These are phyloP conservation scores for Odobenus rosmarus DNA, from an alignment of 2,113 vertebrate genomes.

Conservation along the genomic window DNA sequence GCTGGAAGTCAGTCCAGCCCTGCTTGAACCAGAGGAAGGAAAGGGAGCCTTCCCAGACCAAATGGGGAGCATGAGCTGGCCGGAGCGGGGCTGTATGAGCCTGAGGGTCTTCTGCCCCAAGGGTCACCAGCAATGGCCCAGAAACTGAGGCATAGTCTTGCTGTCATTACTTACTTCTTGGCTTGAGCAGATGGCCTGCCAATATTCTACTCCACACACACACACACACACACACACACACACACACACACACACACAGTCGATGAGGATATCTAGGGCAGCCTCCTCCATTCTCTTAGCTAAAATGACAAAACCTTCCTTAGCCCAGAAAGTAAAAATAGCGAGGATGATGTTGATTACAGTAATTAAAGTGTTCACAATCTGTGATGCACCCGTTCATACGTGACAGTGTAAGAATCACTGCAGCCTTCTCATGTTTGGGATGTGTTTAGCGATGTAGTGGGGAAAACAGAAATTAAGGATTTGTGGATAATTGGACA, in stretches of 20 bases:
- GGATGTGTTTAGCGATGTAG: background rate
- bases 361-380: background rate
- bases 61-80: fast-evolving
- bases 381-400: background rate
- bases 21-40: background rate
- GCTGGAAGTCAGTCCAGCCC: background rate
- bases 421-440: background rate
- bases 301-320: background rate
- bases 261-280: background rate
- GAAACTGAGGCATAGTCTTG: background rate
- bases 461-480: conserved; percentile 47
- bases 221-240: too few relatives aligned
- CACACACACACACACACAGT: background rate
- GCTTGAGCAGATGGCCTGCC: background rate
- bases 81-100: background rate
- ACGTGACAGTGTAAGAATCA: background rate
- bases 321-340: conserved; percentile 14
- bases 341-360: background rate
- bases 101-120: background rate
- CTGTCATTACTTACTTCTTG: background rate
- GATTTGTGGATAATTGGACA: conserved; percentile 18
- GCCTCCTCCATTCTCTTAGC: background rate
- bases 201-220: background rate
- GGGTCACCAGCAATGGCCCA: background rate
- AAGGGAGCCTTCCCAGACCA: background rate